Evolutionary conservation across 2,888 invertebrate genomes (phyloP), one percentile per base, ranked within the genome.

Genomic region (Ypsolopha scabrella): DNA sequence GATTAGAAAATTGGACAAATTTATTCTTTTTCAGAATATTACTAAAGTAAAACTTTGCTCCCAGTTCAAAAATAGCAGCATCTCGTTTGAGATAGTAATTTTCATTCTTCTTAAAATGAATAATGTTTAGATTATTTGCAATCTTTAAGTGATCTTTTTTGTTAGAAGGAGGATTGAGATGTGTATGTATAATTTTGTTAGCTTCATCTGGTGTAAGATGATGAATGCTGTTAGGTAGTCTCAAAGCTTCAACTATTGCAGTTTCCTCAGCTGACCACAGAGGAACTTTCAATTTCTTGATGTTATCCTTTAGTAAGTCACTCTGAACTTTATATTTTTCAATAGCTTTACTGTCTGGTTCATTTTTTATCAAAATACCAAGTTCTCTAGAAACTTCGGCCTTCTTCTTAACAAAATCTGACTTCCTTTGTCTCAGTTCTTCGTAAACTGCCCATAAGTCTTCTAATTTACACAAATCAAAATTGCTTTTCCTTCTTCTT

Each of bases 201-300:
- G 80, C 68, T 14, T 43, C 52, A 50, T 73, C 61, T 0, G 93
- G 92, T 13, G 94, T 93, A 47, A 77, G 79, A 0, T 77, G 55
- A 69, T 94, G 92, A 55, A 95, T 64, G 48, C 68, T 61, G 68
- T 94, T 95, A 0, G 95, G 95, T 51, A 95, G 66, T 62, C 88
- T 87, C 50, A 95, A 75, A 53, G 88, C 87, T 62, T 88, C 87
- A 36, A 90, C 67, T 46, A 92, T 83, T 7, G 93, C 90, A 50
- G 87, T 87, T 67, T 93, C 92, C 69, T 95, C 93, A 6, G 94
- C 80, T n/a, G 89, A 89, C 88, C 92, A 92, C n/a, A 91, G 70
- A 44, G 87, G 81, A 9, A 87, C 78, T 65, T 89, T 92, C 1
- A 94, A 63, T 36, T 79, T 75, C 66, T 89, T 92, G n/a, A 92